Percentiles rank a stretch among this genome's conserved stretches.
Evolutionary conservation across 2,797 vertebrate genomes (phyloP).

Genomic region (Molossus molossus): DNA sequence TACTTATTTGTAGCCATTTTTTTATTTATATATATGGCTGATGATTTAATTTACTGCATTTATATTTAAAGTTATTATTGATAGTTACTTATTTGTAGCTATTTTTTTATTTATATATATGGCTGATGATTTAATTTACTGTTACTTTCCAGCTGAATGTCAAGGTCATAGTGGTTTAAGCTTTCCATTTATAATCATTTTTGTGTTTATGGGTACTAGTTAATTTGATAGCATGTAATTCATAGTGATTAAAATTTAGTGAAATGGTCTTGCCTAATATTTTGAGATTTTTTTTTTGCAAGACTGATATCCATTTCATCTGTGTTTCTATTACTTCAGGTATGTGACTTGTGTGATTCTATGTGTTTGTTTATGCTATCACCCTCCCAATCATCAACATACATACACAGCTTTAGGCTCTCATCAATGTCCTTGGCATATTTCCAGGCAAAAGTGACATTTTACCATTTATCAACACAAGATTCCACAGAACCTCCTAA

Average conservation of each 20-base stretch:
- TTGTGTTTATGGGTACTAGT: slow-evolving; percentile 11
- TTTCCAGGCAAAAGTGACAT: not conserved
- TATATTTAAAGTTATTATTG: no score
- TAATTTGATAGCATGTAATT: not conserved
- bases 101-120: not conserved
- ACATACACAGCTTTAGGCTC: not conserved
- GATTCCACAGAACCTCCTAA: not conserved
- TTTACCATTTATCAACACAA: not conserved
- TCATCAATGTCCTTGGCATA: not conserved
- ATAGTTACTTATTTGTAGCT: no score
- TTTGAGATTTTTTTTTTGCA: not conserved
- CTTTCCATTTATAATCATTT: not conserved
- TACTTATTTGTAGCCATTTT: no score
- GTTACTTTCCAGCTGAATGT: not conserved
- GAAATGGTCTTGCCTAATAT: not conserved
- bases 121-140: not conserved
- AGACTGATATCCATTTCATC: not conserved
- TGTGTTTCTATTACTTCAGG: not conserved
- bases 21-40: no score
- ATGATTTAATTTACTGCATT: no score
- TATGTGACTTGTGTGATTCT: not conserved
- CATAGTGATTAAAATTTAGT: not conserved
- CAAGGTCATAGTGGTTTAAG: not conserved
- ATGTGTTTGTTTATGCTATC: not conserved
- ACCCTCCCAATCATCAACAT: not conserved